Percentiles rank a stretch among this genome's conserved stretches.
These are phyloP conservation scores for Anthopleura xanthogrammica DNA, from an alignment of 92 coral and sea anemone genomes.

Conservation along the genomic window DNA sequence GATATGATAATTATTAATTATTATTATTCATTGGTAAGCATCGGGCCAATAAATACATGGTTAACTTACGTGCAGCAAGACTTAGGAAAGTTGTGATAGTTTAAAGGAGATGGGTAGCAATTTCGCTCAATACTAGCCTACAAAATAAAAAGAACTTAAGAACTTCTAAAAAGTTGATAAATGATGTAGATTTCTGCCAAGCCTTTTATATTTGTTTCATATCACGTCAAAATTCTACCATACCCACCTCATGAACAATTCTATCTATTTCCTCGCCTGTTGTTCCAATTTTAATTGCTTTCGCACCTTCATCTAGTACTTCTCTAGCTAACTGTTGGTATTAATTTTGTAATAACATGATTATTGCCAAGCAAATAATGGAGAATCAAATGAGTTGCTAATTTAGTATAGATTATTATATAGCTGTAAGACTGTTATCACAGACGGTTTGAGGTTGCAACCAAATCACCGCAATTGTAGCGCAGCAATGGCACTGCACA, in stretches of 20 bases:
- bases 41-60: no score
- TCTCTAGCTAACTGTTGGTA: conserved; percentile 80
- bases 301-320: conserved; percentile 90
- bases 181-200: no score
- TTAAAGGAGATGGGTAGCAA: conserved; percentile 95
- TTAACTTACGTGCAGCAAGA: conserved; percentile 98
- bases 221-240: not conserved
- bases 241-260: conserved; percentile 91
- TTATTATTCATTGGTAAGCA: no score
- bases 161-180: no score
- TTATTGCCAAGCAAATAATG: no score
- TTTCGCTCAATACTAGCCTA: conserved; percentile 89
- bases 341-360: not conserved
- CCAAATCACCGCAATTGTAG: no score
- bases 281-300: conserved; percentile 77
- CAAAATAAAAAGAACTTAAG: not conserved
- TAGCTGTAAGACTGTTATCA: no score
- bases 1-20: not conserved
- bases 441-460: no score
- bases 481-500: no score
- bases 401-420: no score
- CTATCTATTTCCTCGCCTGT: conserved; percentile 97
- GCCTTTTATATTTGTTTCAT: no score
- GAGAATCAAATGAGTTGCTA: no score
- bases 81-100: conserved; percentile 95